A percentile compares a stretch with the other conserved stretches of the same genome.
Conservation (phyloP, 2,113 vertebrate genomes). For the Silurus meridionalis region DNA sequence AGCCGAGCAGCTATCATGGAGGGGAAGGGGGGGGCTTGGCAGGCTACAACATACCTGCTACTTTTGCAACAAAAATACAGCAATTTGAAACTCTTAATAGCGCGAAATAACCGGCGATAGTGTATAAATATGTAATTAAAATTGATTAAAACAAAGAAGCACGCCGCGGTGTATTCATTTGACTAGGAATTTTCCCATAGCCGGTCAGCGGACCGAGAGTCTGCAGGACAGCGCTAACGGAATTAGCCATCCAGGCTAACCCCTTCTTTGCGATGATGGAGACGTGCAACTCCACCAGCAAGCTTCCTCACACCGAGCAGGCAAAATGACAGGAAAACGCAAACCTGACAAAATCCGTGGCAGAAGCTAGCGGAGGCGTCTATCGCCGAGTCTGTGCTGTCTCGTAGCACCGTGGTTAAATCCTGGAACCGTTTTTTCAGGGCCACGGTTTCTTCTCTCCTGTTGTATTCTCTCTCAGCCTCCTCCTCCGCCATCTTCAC, state of each 20-base stretch:
- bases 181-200: not conserved
- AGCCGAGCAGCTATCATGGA: constrained; percentile 40
- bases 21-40: constrained; percentile 26
- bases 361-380: constrained; percentile 90
- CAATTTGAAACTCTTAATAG: not conserved
- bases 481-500: constrained; percentile 99
- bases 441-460: constrained; percentile 78
- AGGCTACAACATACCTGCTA: constrained; percentile 32
- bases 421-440: constrained; percentile 82
- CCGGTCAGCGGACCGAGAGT: not conserved
- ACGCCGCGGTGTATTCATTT: too few relatives aligned
- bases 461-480: constrained; percentile 89
- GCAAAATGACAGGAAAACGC: constrained; percentile 65
- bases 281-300: constrained; percentile 66
- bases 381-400: constrained; percentile 75
- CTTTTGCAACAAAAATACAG: constrained; percentile 13
- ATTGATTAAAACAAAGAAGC: not conserved
- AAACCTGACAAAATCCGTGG: constrained; percentile 94
- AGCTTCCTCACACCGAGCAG: constrained; percentile 67
- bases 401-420: constrained; percentile 79
- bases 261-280: constrained; percentile 46
- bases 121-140: not conserved
- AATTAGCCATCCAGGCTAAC: constrained; percentile 42
- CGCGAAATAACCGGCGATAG: not conserved
- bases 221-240: constrained; percentile 40